A percentile compares a stretch with the other conserved stretches of the same genome.
These are phyloP conservation scores for Enteromius treurensis DNA, from an alignment of 2,797 vertebrate species.

Conservation along the genomic window DNA sequence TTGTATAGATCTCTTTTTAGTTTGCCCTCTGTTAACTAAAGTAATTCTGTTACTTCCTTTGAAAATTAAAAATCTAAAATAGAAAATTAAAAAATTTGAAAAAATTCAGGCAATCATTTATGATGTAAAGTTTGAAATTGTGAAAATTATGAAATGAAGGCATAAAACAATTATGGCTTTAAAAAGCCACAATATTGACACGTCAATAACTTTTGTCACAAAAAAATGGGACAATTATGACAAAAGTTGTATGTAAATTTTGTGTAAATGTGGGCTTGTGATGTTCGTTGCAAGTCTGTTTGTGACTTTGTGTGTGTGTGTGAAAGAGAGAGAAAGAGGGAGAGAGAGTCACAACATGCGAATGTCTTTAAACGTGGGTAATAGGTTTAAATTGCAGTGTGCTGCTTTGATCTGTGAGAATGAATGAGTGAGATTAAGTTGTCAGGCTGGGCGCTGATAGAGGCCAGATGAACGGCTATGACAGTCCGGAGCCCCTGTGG, in stretches of 20 bases:
- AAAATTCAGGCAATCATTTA: neutral
- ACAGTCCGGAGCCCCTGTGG: conserved; percentile 63
- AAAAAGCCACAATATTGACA: too few species aligned
- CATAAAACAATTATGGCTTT: neutral
- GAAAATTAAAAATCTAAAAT: neutral
- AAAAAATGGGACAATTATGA: too few species aligned
- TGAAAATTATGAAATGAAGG: too few species aligned
- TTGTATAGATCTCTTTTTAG: neutral
- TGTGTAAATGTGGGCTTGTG: conserved; percentile 12
- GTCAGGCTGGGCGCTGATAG: conserved; percentile 70
- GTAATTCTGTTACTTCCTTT: neutral
- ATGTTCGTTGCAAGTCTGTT: neutral
- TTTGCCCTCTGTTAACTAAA: neutral
- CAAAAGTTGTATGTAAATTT: neutral
- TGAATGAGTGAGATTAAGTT: conserved; percentile 74
- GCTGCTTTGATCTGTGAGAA: conserved; percentile 71
- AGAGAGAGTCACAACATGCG: conserved; percentile 24
- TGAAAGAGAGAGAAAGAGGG: neutral
- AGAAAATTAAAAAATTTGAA: neutral
- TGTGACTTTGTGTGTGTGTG: conserved; percentile 15
- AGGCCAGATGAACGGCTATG: conserved; percentile 74
- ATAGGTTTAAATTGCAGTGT: conserved; percentile 58
- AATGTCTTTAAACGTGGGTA: conserved; percentile 47
- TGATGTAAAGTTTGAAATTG: neutral
- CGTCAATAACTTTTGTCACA: too few species aligned